phyloP scores from a whole-genome alignment of 2,113 vertebrate species.

The Sardina pilchardus region DNA sequence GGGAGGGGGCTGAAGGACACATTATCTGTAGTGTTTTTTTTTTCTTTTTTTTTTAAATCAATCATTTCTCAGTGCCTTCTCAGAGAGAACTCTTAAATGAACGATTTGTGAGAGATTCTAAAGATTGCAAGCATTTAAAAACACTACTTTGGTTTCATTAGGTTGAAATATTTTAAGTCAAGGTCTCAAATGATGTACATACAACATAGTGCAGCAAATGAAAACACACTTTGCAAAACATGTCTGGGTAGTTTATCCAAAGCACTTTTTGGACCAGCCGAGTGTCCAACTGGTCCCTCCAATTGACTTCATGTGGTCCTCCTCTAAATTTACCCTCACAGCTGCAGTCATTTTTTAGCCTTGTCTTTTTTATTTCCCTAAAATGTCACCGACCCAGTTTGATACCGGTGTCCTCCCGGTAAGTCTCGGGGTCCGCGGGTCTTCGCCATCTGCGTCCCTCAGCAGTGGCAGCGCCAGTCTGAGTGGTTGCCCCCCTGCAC shows the following conservation, averaged over 20 bases:
- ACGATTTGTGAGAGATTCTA: neutral
- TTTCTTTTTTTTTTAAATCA: too few species aligned
- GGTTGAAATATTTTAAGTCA: neutral
- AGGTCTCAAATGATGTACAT: too few species aligned
- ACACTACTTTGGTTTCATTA: neutral
- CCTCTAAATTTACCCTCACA: neutral
- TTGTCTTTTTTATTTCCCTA: neutral
- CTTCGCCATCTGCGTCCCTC: neutral
- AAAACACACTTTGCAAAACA: neutral
- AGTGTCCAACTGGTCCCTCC: neutral
- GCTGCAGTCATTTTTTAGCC: neutral
- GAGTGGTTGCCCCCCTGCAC: neutral
- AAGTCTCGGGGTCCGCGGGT: neutral
- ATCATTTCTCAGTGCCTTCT: neutral
- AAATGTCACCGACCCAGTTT: neutral
- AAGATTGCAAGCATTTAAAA: neutral
- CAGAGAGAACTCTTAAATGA: neutral
- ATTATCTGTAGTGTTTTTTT: neutral
- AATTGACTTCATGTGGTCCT: neutral
- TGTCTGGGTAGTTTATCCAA: neutral
- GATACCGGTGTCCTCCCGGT: neutral
- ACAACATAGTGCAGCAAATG: neutral
- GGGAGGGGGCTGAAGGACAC: neutral
- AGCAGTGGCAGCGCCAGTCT: neutral
- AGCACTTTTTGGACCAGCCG: neutral